A percentile compares a stretch with the other conserved stretches of the same genome.
phyloP scores from a whole-genome alignment of 1,140 invertebrate species.

The Phthorimaea operculella region DNA sequence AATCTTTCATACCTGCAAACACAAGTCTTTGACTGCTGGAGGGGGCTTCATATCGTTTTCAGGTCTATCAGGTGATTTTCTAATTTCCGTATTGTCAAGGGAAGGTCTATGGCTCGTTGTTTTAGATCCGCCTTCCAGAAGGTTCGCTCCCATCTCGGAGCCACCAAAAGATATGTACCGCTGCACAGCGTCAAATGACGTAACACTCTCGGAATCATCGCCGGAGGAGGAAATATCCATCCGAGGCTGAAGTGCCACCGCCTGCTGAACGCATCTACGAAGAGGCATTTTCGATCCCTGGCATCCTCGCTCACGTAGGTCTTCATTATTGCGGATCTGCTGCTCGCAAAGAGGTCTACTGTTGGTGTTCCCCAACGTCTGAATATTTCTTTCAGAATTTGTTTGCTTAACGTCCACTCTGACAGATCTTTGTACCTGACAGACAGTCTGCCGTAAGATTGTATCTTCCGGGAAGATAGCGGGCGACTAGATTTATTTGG shows the following conservation, averaged over 20 bases:
- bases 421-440: constrained; percentile 17
- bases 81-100: constrained; percentile 16
- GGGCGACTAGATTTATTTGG: constrained; percentile 8
- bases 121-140: constrained; percentile 12
- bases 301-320: neutral
- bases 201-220: constrained; percentile 10
- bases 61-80: constrained; percentile 15
- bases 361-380: constrained; percentile 20
- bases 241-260: constrained; percentile 25
- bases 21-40: constrained; percentile 11
- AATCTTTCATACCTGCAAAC: constrained; percentile 22
- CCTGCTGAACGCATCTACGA: constrained; percentile 29
- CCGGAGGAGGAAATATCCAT: constrained; percentile 31
- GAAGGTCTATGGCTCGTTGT: constrained; percentile 10
- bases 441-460: constrained; percentile 28
- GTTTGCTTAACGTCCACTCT: constrained; percentile 25
- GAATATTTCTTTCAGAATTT: constrained; percentile 17
- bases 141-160: constrained; percentile 7
- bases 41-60: constrained; percentile 17
- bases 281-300: constrained; percentile 2
- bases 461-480: constrained; percentile 23
- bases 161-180: constrained; percentile 13
- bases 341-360: constrained; percentile 27
- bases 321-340: neutral
- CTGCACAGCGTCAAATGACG: constrained; percentile 19